These are phyloP conservation scores for Bugulina stolonifera DNA, from an alignment of 2,888 invertebrate species.

Conservation along the genomic window DNA sequence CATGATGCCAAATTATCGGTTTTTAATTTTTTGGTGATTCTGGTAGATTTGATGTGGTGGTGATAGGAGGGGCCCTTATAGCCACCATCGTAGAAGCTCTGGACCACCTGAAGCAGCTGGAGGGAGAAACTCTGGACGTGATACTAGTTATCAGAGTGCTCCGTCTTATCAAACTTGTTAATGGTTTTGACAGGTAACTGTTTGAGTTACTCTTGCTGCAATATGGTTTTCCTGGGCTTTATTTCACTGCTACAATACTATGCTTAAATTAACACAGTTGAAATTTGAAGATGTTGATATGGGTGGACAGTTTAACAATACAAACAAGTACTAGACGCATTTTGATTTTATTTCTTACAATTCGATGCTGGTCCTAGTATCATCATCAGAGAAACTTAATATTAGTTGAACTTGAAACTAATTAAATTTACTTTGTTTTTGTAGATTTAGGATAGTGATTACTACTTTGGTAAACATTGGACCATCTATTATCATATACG, in stretches of 20 bases:
- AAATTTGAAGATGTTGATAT: background rate
- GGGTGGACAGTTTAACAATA: too few relatives aligned
- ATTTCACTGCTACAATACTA: background rate
- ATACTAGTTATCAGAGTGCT: conserved; percentile 55
- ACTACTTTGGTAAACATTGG: conserved; percentile 54
- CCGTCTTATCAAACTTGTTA: conserved; percentile 54
- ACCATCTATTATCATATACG: conserved; percentile 55
- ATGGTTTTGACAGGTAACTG: conserved; percentile 50
- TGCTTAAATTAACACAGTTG: too few relatives aligned
- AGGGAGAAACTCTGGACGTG: conserved; percentile 43
- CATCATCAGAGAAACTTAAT: background rate
- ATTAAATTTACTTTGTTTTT: background rate
- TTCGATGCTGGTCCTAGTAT: too few relatives aligned
- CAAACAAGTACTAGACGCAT: too few relatives aligned
- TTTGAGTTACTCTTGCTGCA: background rate
- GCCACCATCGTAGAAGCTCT: conserved; percentile 36
- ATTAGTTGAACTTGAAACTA: background rate
- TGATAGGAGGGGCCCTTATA: conserved; percentile 51
- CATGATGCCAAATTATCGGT: too few relatives aligned
- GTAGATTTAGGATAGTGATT: conserved; percentile 53
- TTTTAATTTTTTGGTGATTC: too few relatives aligned
- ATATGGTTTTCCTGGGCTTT: background rate
- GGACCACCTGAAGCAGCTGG: conserved; percentile 25
- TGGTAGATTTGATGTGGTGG: conserved; percentile 55
- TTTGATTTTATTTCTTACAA: too few relatives aligned